Base-by-base conservation (phyloP, 1,140 invertebrate species). In the Trinorchestia longiramus region DNA sequence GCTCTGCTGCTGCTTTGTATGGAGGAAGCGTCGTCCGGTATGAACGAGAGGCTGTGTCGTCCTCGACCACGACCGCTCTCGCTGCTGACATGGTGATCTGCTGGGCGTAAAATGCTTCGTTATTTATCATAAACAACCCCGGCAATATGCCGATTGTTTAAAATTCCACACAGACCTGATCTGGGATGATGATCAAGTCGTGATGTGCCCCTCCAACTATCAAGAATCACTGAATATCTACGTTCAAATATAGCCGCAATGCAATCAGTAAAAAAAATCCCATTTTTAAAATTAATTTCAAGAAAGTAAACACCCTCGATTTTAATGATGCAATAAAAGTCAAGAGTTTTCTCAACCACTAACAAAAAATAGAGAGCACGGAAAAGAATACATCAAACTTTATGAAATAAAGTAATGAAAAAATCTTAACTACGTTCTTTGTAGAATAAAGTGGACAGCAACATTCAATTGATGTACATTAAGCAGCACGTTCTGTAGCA, bases 1-100 rank as follows among this genome's bases (percentile, higher is more conserved):
- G 92, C 92, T 6, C 92, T 42, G 43, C 90, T 92, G 92, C 92
- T 94, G 43, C 92, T 45, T 19, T 94, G 92, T 47, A 94, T 0
- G 19, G 92, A 94, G 4, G 92, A 94, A 19, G 40, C 44, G 17
- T 94, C 92, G 40, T 94, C 92, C 36, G 43, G 41, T 8, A 94
- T 45, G 92, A 19, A 94, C 43, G 92, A 47, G 28, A 94, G 43
- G 44, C 44, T 94, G 17, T 43, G 44, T 0, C 92, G 92, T 90
- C 88, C 88, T 41, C 88, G 88, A 42, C 88, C 28, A 77, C 62
- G 62, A 77, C 62, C 62, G 62, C 15, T 77, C 28, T 77, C 62
- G 62, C 8, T 36, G 62, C 62, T 77, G 28, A 28, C 28, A 3
- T 77, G 62, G 36, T 77, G 62, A 23, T 77, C 62, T 77, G 62